Evolutionary conservation across 2,797 vertebrate genomes (phyloP), one percentile per base, ranked within the genome.

Genomic region (Pachyuromys duprasi): DNA sequence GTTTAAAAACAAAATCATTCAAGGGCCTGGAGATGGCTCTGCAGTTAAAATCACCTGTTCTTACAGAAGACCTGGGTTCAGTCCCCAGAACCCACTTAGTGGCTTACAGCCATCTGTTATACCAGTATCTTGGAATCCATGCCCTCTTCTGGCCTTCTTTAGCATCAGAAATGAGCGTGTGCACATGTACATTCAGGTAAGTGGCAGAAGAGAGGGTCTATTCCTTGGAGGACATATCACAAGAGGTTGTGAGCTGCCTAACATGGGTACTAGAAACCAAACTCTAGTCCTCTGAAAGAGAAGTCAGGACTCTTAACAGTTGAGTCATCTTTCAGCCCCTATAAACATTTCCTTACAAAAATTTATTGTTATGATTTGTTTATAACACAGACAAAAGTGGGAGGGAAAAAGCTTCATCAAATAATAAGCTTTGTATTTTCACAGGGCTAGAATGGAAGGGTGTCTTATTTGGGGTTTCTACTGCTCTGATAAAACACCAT

Each of bases 351-450:
- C 28, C 36, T 91, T 57, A 13, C 67, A 82, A 39, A 84, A 28
- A 45, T 15, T 22, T 81, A 53, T 53, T 33, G 20, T 60, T 45
- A 65, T 49, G 79, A 75, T n/a, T 31, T 87, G 28, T 13, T 36
- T 57, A 69, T 65, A 84, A 81, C 3, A 87, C 24, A 81, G 24
- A 78, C 18, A 49, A 55, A 92, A 62, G 36, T 62, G 4, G 13
- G 49, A 80, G 84, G 4, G 13, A 55, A 80, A 87, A n/a, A 18
- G 24, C 45, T 62, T 93, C 45, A 49, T 31, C 13, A 70, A 83
- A 93, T 8, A 86, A 94, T 8, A 86, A 78, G 36, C 55, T 89
- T 95, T 84, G 12, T 22, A 31, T 92, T 93, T 96, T 83, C 80
- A 79, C 22, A 80, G 24, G n/a, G 65, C n/a, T 87, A 60, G 33